These are phyloP conservation scores for Cephus pulcher DNA, from an alignment of 2,888 invertebrate species.

Conservation along the genomic window DNA sequence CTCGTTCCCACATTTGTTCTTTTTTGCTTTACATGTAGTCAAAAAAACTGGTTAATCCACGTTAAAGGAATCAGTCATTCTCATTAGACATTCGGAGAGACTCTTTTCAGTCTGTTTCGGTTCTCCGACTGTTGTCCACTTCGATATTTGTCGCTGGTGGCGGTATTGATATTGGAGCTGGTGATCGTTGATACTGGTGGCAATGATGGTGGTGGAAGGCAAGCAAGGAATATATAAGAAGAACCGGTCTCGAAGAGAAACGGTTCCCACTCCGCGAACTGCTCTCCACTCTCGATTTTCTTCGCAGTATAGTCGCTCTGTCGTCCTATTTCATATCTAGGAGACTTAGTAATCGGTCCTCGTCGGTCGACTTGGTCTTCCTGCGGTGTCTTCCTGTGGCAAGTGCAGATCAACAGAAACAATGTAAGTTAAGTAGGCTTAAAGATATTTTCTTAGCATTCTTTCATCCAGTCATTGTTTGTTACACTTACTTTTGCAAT, in stretches of 20 bases:
- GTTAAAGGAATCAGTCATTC: not conserved
- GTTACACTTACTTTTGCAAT: not conserved
- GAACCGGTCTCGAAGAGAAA: constrained; percentile 57
- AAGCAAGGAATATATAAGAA: constrained; percentile 46
- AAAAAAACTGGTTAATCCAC: no score
- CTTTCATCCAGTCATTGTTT: not conserved
- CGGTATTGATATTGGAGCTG: not conserved
- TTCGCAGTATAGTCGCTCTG: constrained; percentile 32
- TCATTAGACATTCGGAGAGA: not conserved
- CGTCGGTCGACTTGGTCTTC: not conserved
- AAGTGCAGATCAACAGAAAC: not conserved
- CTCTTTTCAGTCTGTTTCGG: not conserved
- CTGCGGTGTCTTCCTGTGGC: not conserved
- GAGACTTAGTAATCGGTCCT: not conserved
- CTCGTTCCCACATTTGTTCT: not conserved
- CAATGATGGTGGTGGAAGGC: not conserved
- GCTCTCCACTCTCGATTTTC: constrained; percentile 42
- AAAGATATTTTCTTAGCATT: not conserved
- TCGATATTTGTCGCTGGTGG: not conserved
- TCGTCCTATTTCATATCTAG: not conserved
- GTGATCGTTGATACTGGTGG: not conserved
- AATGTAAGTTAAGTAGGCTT: not conserved
- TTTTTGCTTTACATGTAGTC: no score
- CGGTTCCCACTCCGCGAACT: constrained; percentile 49
- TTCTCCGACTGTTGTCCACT: not conserved